These are phyloP conservation scores for Bos taurus DNA, from an alignment of 2,113 vertebrate species.

Conservation along the genomic window DNA sequence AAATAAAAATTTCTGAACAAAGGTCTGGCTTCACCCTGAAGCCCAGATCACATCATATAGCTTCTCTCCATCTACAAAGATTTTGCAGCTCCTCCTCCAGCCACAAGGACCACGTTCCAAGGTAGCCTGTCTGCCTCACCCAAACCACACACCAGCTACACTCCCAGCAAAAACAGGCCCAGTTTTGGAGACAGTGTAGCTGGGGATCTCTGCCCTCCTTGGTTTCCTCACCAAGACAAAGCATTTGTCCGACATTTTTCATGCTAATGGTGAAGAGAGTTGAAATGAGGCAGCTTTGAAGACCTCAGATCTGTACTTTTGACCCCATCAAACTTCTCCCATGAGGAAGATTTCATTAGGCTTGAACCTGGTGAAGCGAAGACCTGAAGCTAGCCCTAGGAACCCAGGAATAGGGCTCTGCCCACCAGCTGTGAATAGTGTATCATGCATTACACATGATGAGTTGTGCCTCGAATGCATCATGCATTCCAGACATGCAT, in stretches of 20 bases:
- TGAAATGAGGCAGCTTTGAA: not conserved
- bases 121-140: accelerated
- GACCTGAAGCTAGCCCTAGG: too few relatives aligned
- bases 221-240: not conserved
- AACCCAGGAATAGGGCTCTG: too few relatives aligned
- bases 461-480: too few relatives aligned
- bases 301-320: not conserved
- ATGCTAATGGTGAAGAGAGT: not conserved
- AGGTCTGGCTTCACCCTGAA: not conserved
- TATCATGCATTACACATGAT: too few relatives aligned
- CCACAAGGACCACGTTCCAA: slow-evolving; percentile 49
- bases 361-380: not conserved
- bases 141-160: not conserved
- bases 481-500: accelerated
- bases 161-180: not conserved
- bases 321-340: not conserved
- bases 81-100: not conserved
- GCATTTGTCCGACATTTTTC: not conserved
- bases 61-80: slow-evolving; percentile 27
- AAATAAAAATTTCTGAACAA: too few relatives aligned
- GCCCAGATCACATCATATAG: not conserved
- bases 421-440: accelerated
- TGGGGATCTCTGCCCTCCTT: not conserved
- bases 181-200: not conserved
- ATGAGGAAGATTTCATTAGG: not conserved